phyloP scores from a whole-genome alignment of 2,888 invertebrate species.

The Ophraella communa region DNA sequence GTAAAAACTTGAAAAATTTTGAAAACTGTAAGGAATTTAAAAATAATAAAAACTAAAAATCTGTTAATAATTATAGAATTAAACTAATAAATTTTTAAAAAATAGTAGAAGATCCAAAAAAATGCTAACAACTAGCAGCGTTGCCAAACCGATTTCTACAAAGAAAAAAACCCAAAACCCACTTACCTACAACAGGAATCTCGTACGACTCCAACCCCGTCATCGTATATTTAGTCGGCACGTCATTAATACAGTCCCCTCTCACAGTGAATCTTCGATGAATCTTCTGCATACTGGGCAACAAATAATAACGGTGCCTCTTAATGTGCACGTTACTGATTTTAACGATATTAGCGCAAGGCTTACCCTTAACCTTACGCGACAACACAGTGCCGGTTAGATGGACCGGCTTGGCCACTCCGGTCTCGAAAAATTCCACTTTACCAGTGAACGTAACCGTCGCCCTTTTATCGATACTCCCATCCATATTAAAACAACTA shows the following conservation, averaged over 20 bases:
- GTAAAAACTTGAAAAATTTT: too few relatives aligned
- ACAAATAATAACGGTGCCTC: constrained; percentile 63
- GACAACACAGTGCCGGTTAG: constrained; percentile 67
- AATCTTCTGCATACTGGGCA: constrained; percentile 70
- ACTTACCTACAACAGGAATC: constrained; percentile 73
- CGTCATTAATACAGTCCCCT: constrained; percentile 68
- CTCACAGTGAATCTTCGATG: constrained; percentile 69
- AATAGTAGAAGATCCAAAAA: too few relatives aligned
- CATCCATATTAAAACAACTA: constrained; percentile 54
- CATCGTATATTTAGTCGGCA: constrained; percentile 71
- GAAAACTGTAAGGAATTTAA: too few relatives aligned
- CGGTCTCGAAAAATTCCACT: constrained; percentile 73
- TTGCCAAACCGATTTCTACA: too few relatives aligned
- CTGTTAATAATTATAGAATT: too few relatives aligned
- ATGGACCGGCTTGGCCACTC: constrained; percentile 66
- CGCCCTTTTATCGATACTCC: constrained; percentile 67
- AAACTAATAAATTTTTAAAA: too few relatives aligned
- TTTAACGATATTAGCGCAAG: constrained; percentile 64
- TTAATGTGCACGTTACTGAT: constrained; percentile 67
- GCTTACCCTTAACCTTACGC: constrained; percentile 61
- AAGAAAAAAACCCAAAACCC: too few relatives aligned
- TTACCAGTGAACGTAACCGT: constrained; percentile 69
- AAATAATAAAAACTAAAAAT: too few relatives aligned
- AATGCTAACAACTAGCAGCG: too few relatives aligned
- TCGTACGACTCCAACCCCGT: constrained; percentile 72